These are phyloP conservation scores for Ailurus styani DNA, from an alignment of 2,113 vertebrate genomes.

Conservation along the genomic window DNA sequence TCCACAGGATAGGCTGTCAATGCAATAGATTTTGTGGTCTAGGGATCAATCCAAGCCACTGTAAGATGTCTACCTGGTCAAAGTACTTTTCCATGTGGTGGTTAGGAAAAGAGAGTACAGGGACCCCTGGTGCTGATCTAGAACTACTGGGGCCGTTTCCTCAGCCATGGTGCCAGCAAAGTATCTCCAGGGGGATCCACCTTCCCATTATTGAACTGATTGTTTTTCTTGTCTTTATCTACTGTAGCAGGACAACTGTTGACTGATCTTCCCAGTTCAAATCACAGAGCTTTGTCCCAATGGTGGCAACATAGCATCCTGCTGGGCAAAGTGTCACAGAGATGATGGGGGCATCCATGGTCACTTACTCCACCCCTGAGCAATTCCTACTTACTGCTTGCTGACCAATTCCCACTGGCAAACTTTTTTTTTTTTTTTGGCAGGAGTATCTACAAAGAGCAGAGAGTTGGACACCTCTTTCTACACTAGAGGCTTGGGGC, in stretches of 20 bases:
- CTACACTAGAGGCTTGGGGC: neutral
- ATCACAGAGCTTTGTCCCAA: neutral
- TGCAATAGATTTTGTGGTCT: slow-evolving; percentile 93
- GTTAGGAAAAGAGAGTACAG: slow-evolving; percentile 83
- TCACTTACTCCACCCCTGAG: neutral
- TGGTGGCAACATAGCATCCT: neutral
- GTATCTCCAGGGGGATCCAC: neutral
- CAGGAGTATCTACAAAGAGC: neutral
- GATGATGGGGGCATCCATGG: neutral
- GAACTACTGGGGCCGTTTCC: slow-evolving; percentile 82
- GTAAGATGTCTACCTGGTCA: slow-evolving; percentile 91
- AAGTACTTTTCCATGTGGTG: slow-evolving; percentile 86
- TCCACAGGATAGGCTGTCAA: slow-evolving; percentile 91
- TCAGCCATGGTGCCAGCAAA: slow-evolving; percentile 86
- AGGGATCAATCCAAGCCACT: slow-evolving; percentile 95
- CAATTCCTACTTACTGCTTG: neutral
- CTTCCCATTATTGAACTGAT: neutral
- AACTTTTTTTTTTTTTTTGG: neutral
- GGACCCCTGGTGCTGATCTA: slow-evolving; percentile 85
- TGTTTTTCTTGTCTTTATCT: neutral
- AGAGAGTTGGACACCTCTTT: neutral
- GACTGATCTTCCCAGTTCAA: neutral
- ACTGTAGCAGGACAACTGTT: neutral
- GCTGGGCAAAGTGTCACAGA: neutral
- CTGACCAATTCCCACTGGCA: neutral